These are phyloP conservation scores for Rousettus leschenaultii DNA, from an alignment of 2,113 vertebrate genomes.

Conservation along the genomic window DNA sequence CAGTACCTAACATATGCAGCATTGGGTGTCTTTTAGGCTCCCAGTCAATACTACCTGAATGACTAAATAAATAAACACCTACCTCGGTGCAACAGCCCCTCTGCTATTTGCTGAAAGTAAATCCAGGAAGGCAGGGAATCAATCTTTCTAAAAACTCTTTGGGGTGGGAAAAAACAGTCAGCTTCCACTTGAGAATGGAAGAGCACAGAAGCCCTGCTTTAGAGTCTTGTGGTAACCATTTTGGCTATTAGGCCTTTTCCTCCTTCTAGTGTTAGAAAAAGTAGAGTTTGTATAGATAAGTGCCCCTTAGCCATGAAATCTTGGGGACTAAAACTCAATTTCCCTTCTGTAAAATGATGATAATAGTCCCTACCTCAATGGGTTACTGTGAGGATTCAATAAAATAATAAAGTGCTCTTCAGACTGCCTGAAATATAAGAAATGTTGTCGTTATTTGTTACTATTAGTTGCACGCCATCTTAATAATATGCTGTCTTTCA, in stretches of 20 bases:
- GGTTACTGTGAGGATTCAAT: background rate
- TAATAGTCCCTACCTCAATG: background rate
- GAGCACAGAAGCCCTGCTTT: background rate
- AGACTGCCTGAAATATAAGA: background rate
- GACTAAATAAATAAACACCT: background rate
- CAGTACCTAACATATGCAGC: background rate
- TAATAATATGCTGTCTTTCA: background rate
- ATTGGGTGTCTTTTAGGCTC: background rate
- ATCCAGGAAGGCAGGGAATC: background rate
- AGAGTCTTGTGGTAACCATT: background rate
- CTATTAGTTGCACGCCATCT: background rate
- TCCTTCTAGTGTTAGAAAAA: background rate
- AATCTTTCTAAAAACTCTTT: conserved; percentile 26
- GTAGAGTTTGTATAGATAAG: background rate
- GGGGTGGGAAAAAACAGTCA: background rate
- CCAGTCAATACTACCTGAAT: background rate
- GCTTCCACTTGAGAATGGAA: background rate
- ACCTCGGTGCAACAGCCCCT: background rate
- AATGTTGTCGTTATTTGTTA: background rate
- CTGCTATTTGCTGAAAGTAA: background rate
- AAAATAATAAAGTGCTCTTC: conserved; percentile 16
- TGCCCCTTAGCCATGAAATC: background rate
- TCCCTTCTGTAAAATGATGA: background rate
- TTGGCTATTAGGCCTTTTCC: background rate
- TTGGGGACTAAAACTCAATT: background rate